Conservation (phyloP, 2,888 invertebrate genomes). For the Lottia scabra region DNA sequence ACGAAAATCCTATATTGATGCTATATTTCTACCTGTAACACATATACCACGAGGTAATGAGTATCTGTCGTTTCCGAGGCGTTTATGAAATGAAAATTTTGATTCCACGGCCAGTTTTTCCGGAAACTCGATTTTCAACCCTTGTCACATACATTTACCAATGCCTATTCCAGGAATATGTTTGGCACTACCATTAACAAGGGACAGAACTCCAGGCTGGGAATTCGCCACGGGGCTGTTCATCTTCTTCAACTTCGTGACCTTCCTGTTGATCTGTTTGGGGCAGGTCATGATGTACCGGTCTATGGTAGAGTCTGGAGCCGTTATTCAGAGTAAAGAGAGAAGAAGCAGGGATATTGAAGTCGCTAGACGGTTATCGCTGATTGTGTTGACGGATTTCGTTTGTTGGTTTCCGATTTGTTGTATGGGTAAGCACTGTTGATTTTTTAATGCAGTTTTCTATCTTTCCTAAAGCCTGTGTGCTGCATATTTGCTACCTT, state of each 20-base stretch:
- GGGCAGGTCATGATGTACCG: conserved; percentile 63
- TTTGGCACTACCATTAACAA: conserved; percentile 63
- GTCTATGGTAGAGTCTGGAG: conserved; percentile 26
- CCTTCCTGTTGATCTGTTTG: conserved; percentile 57
- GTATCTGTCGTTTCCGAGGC: no score
- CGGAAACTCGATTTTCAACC: no score
- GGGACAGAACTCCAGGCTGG: conserved; percentile 62
- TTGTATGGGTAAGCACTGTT: conserved; percentile 12
- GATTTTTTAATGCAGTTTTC: no score
- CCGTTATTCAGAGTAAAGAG: conserved; percentile 7
- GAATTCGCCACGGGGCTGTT: conserved; percentile 63
- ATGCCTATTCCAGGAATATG: conserved; percentile 54
- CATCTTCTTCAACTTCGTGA: conserved; percentile 57
- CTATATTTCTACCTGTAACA: no score
- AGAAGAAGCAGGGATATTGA: conserved; percentile 42
- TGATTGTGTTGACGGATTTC: conserved; percentile 57
- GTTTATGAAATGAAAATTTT: no score
- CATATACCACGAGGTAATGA: no score
- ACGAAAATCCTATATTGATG: no score
- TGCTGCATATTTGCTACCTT: no score
- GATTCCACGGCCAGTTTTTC: no score
- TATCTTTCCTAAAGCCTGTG: no score
- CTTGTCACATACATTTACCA: conserved; percentile 15
- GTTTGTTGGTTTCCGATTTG: conserved; percentile 59
- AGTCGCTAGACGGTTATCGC: conserved; percentile 56